phyloP scores from a whole-genome alignment of 2,113 vertebrate species.

The Polypterus senegalus region DNA sequence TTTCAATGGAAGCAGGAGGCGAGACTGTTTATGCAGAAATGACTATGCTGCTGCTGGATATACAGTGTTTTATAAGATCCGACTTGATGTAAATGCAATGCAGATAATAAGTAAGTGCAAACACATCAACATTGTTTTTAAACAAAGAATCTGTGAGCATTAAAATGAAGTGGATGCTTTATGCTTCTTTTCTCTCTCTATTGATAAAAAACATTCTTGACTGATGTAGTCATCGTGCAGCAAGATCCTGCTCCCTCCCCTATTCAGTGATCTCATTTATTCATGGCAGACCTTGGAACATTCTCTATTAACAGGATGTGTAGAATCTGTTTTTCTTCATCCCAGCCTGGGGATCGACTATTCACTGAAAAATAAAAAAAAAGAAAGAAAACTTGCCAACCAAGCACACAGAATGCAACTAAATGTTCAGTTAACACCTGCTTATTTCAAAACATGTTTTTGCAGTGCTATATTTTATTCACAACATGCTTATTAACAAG shows the following conservation, averaged over 20 bases:
- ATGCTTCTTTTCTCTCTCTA: too few relatives aligned
- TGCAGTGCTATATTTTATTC: too few relatives aligned
- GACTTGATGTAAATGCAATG: conserved; percentile 73
- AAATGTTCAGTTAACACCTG: too few relatives aligned
- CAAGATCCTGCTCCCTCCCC: not conserved
- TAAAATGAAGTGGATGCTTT: too few relatives aligned
- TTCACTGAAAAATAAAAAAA: not conserved
- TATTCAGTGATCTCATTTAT: not conserved
- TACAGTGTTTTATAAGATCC: conserved; percentile 78
- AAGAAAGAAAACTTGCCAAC: too few relatives aligned
- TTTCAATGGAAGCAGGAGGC: conserved; percentile 76
- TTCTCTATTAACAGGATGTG: not conserved
- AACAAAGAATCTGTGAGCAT: too few relatives aligned
- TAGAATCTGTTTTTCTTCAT: not conserved
- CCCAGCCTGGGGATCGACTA: not conserved
- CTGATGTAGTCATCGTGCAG: not conserved
- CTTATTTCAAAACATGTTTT: too few relatives aligned
- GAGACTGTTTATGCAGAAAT: conserved; percentile 72
- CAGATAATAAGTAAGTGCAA: conserved; percentile 73
- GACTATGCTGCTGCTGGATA: conserved; percentile 79
- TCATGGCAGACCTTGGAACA: not conserved
- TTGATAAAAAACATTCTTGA: not conserved
- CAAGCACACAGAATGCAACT: too few relatives aligned
- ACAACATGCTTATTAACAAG: too few relatives aligned
- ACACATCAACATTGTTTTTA: not conserved